A percentile compares a stretch with the other conserved stretches of the same genome.
phyloP scores from a whole-genome alignment of 1,140 invertebrate genomes.

The Vanessa tameamea region DNA sequence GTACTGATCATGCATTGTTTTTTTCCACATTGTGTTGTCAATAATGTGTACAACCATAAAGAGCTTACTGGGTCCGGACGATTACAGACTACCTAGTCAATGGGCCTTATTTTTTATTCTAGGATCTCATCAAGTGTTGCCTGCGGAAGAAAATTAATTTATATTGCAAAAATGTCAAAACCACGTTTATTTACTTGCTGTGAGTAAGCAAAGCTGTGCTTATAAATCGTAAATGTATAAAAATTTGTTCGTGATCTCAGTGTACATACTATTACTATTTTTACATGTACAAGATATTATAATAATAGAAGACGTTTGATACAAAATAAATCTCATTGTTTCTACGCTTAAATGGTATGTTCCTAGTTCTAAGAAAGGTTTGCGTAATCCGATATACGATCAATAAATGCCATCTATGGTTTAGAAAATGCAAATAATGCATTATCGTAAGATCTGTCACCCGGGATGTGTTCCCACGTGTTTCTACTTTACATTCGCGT shows the following conservation, averaged over 20 bases:
- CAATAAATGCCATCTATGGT: slow-evolving; percentile 15
- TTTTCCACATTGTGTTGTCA: background rate
- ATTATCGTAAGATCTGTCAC: slow-evolving; percentile 58
- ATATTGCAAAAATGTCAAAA: background rate
- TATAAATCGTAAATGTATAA: background rate
- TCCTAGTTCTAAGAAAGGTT: slow-evolving; percentile 26
- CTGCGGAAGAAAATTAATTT: too few relatives aligned
- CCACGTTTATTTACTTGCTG: background rate
- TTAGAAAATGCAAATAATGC: slow-evolving; percentile 61
- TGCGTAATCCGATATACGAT: slow-evolving; percentile 33
- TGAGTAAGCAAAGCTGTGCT: too few relatives aligned
- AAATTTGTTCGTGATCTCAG: too few relatives aligned
- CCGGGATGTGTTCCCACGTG: slow-evolving; percentile 69
- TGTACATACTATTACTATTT: too few relatives aligned
- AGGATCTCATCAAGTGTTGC: too few relatives aligned
- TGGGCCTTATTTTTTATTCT: too few relatives aligned
- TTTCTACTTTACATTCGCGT: slow-evolving; percentile 61
- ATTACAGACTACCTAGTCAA: too few relatives aligned
- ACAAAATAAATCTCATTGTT: background rate
- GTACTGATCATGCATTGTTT: background rate
- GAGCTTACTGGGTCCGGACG: too few relatives aligned
- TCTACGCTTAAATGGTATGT: background rate
- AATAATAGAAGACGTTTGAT: background rate
- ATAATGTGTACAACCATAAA: background rate
- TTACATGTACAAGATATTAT: too few relatives aligned